A percentile compares a stretch with the other conserved stretches of the same genome.
These are phyloP conservation scores for Teleogryllus oceanicus DNA, from an alignment of 2,888 invertebrate species.

Conservation along the genomic window DNA sequence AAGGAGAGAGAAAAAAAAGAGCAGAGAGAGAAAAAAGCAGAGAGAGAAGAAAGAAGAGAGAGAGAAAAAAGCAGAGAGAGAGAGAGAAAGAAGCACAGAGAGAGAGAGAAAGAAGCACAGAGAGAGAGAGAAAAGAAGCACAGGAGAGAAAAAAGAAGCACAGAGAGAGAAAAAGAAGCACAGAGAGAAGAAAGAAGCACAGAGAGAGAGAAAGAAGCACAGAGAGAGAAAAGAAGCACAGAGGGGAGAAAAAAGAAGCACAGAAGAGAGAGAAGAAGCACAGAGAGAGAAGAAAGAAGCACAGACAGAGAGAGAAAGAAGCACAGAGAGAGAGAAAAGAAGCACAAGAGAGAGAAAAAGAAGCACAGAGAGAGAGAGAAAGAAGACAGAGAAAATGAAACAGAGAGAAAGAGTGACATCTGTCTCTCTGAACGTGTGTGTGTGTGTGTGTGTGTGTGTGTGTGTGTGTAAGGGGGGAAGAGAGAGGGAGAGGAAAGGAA, in stretches of 20 bases:
- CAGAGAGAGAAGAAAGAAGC: no score
- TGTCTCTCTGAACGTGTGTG: no score
- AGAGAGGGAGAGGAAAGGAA: background rate
- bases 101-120: no score
- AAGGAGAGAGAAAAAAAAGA: background rate
- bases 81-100: no score
- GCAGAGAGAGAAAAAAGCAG: background rate
- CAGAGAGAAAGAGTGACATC: background rate
- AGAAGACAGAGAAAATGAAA: no score
- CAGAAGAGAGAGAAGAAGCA: no score
- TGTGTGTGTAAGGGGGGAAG: background rate
- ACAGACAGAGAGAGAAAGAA: background rate
- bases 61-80: no score
- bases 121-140: no score
- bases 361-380: background rate
- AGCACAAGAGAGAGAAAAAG: background rate
- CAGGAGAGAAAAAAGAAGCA: background rate
- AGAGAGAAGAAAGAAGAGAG: background rate
- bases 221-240: background rate
- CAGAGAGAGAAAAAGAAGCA: background rate
- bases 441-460: accelerated
- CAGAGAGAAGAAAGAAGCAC: background rate
- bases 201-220: accelerated
- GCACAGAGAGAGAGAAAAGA: background rate
- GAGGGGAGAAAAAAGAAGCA: no score